Evolutionary conservation across 2,888 invertebrate species (phyloP), one percentile per base, ranked within the genome.

Genomic region (Smittia aterrima): DNA sequence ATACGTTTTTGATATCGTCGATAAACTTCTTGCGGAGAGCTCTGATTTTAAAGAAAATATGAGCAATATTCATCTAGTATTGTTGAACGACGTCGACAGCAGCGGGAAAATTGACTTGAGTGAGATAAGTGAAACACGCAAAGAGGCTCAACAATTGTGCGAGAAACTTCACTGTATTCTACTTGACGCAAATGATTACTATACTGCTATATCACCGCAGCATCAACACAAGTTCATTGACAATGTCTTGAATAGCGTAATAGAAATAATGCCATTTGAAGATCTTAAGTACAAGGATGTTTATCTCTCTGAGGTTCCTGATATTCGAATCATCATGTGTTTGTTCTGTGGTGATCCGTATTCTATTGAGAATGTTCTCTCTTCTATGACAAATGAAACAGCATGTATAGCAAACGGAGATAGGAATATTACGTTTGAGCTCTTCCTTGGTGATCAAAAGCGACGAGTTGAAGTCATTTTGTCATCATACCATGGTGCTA

Each of bases 331-430:
- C 82, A 92, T 93, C 82, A 92, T 98, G 87, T 96, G 96, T 83
- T 92, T 96, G 90, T 95, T 96, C 83, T 98, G 98, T 83, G 96
- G 96, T 72, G 97, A 98, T 83, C 93, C 95, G 0, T 96, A 91
- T 81, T 92, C 93, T 0, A 90, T 95, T 62, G 96, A 96, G 82
- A 91, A 93, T 76, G 93, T 96, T 74, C 85, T 98, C 74, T 91
- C 91, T 16, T 96, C 97, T 0, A 84, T 98, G 75, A 85, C 97
- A 75, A 89, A 90, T 79, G 95, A 96, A 80, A 92, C 93, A 77
- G 92, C 93, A 76, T 94, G 93, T 82, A 92, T 92, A 82, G 86
- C 93, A 75, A 91, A 92, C 66, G 92, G 92, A 0, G 93, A 95
- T 79, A 88, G 93, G 75, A 93, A 93, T 76, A 90, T 97, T 78